Evolutionary conservation across 2,888 invertebrate species (phyloP), one percentile per base, ranked within the genome.

Genomic region (Crocallis elinguaria): DNA sequence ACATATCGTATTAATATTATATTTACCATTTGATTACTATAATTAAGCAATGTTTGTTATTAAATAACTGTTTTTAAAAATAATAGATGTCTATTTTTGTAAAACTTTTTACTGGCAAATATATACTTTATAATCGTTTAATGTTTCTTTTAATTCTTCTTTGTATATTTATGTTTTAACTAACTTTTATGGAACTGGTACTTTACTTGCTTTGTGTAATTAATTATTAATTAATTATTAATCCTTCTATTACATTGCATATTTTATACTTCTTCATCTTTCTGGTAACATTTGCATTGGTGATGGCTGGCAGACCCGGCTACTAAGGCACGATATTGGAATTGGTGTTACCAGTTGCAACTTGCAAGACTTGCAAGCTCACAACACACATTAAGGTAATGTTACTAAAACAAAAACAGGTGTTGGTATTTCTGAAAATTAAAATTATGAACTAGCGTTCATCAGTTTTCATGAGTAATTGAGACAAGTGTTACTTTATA

Each of bases 1-100:
- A 27, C 27, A 16, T 16, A n/a, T n/a, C n/a, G n/a, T 11, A n/a
- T 21, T 2, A 5, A 12, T n/a, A 17, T 33, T 16, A 45, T 30
- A 14, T 37, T 44, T 39, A 50, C n/a, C 33, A 30, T 12, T 35
- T 33, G 27, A 35, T 52, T 45, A 37, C 35, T 32, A 13, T 41
- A 11, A 39, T 25, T 50, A 57, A 62, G 61, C 44, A 35, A 29
- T 48, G 49, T 45, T 33, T 13, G 7, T 45, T 39, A 66, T 66
- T 71, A 67, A 71, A 69, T 57, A 48, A 50, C 64, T 63, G 9
- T 62, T 70, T 67, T 57, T 60, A 46, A 65, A 63, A 59, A 60
- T 53, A 59, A 56, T 49, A 51, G 27, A 55, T 61, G 65, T 67
- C 69, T 80, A 78, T 79, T 80, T 79, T 80, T 78, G 73, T 77